These are phyloP conservation scores for Acanthosepion lycidas DNA, from an alignment of 2,888 invertebrate species.

Conservation along the genomic window DNA sequence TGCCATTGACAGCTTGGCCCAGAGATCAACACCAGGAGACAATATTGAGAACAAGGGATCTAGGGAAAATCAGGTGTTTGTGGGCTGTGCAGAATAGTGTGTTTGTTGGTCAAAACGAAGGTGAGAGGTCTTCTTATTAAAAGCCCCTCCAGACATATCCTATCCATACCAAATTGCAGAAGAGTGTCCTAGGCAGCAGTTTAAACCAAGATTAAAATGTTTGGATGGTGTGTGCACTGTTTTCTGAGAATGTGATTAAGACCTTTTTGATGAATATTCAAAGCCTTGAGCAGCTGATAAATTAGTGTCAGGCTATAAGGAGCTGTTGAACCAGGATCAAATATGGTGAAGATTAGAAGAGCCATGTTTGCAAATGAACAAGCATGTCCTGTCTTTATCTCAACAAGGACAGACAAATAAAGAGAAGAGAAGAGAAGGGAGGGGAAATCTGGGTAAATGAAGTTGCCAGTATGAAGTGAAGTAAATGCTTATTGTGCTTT, in stretches of 20 bases:
- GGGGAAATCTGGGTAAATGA: not conserved
- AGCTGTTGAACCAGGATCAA: slow-evolving; percentile 33
- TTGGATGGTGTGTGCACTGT: not conserved
- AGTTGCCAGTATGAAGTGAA: not conserved
- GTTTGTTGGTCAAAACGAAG: slow-evolving; percentile 33
- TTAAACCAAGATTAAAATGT: slow-evolving; percentile 14
- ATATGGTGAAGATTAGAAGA: not conserved
- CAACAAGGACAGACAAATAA: not conserved
- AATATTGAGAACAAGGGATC: not conserved
- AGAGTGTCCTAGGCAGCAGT: not conserved
- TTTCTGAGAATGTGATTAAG: not conserved
- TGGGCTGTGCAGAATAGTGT: not conserved
- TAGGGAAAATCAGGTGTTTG: not conserved
- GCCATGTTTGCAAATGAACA: slow-evolving; percentile 33
- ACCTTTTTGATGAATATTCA: slow-evolving; percentile 13
- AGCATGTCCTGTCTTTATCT: slow-evolving; percentile 33
- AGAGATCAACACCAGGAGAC: not conserved
- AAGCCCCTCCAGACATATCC: not conserved
- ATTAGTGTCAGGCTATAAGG: not conserved
- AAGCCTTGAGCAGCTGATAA: slow-evolving; percentile 2
- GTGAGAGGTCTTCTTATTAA: not conserved
- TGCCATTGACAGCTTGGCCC: not conserved
- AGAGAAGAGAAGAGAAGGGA: not conserved
- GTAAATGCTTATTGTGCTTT: not conserved
- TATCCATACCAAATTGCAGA: not conserved